phyloP scores from a whole-genome alignment of 2,113 vertebrate genomes.

The Aspiorhynchus laticeps region DNA sequence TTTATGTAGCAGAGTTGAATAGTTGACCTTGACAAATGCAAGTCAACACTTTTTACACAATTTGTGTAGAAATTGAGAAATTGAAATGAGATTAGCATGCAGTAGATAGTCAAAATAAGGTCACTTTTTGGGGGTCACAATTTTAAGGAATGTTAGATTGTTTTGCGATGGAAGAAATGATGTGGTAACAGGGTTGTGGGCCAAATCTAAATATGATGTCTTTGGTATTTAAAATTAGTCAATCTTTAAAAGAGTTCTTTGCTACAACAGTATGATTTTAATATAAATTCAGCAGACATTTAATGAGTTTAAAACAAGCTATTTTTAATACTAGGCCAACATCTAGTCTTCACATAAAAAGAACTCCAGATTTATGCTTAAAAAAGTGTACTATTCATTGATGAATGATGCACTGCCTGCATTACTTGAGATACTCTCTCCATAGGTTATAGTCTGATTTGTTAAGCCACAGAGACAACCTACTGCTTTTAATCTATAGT shows the following conservation, averaged over 20 bases:
- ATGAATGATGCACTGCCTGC: too few species aligned
- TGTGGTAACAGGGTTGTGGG: background rate
- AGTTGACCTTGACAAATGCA: background rate
- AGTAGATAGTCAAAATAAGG: background rate
- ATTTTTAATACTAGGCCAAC: background rate
- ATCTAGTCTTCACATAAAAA: background rate
- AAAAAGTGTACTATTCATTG: background rate
- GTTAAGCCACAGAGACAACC: background rate
- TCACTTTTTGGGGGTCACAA: background rate
- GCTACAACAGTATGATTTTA: background rate
- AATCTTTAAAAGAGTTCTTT: background rate
- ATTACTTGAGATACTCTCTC: too few species aligned
- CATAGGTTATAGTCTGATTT: too few species aligned
- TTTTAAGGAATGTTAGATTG: background rate
- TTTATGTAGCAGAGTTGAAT: too few species aligned
- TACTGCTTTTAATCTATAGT: conserved; percentile 50
- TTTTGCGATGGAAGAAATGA: background rate
- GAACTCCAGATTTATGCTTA: background rate
- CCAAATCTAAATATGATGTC: background rate
- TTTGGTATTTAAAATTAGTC: too few species aligned
- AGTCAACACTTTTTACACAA: background rate
- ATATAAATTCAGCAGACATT: background rate
- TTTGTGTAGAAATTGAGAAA: background rate
- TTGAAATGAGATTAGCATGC: background rate
- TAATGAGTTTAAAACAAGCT: background rate